Evolutionary conservation across 2,888 invertebrate species (phyloP).

Genomic region (Drosophila yooni): DNA sequence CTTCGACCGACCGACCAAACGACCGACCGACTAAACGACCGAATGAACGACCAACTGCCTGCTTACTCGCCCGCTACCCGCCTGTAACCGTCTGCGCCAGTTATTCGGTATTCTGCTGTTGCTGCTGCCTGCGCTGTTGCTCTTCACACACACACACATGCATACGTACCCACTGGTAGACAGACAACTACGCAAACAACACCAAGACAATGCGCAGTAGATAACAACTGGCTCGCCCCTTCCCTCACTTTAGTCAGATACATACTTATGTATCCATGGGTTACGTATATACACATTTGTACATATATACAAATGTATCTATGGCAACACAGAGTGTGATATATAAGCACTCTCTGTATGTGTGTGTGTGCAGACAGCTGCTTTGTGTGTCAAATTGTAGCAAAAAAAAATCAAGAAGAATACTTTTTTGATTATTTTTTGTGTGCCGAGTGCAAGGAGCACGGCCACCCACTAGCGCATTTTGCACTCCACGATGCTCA

Average conservation of each 20-base stretch:
- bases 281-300: conserved; percentile 21
- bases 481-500: conserved; percentile 44
- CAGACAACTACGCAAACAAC: conserved; percentile 77
- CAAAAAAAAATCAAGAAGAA: conserved; percentile 50
- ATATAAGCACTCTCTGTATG: conserved; percentile 36
- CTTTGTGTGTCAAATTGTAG: conserved; percentile 80
- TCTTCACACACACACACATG: conserved; percentile 36
- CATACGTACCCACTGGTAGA: conserved; percentile 30
- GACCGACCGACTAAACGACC: conserved; percentile 20
- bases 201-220: conserved; percentile 78
- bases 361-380: conserved; percentile 72
- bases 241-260: conserved; percentile 17
- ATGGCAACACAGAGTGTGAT: conserved; percentile 54
- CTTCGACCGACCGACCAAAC: conserved; percentile 29
- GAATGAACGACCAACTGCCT: conserved; percentile 34
- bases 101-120: conserved; percentile 67
- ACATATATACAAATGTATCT: conserved; percentile 38
- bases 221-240: conserved; percentile 60
- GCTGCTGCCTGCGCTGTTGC: conserved; percentile 30
- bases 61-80: conserved; percentile 41
- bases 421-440: conserved; percentile 47
- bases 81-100: conserved; percentile 65
- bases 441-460: conserved; percentile 43
- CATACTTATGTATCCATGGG: conserved; percentile 8
- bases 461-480: conserved; percentile 64